Percentiles rank a stretch among this genome's conserved stretches.
Evolutionary conservation across 2,113 vertebrate species (phyloP).

Genomic region (Sus scrofa): T2T-Sscrofa CM000818.6:113323501-113324000

Average conservation of each 20-base stretch:
- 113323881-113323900: not conserved
- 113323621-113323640: not conserved
- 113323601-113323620: not conserved
- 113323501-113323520: not conserved
- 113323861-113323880: not conserved
- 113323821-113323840: not conserved
- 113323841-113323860: not conserved
- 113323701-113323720: not conserved
- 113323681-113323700: not conserved
- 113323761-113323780: not conserved
- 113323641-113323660: not conserved
- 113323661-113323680: not conserved
- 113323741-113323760: not conserved
- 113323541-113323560: not conserved
- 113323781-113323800: not conserved
- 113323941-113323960: not conserved
- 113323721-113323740: not conserved
- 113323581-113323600: not conserved
- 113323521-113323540: not conserved
- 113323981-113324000: not conserved
- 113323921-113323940: not conserved
- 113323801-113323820: not conserved
- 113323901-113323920: not conserved
- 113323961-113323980: not conserved
- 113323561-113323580: not conserved